These are phyloP conservation scores for Caenorhabditis imperialis DNA, from an alignment of 2,888 invertebrate species.

Conservation along the genomic window DNA sequence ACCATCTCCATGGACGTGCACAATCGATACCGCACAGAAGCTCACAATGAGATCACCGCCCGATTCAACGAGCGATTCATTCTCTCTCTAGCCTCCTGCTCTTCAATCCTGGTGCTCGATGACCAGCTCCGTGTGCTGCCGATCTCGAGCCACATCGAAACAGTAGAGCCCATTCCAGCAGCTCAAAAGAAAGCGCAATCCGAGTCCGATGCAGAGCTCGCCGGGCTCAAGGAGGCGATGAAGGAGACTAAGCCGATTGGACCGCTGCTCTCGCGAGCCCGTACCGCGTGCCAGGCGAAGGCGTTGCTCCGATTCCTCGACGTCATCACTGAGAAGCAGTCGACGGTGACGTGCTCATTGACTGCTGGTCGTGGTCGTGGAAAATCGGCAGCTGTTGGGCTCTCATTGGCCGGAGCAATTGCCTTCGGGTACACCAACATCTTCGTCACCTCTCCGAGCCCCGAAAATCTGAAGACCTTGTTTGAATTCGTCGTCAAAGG, in stretches of 20 bases:
- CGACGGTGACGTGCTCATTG: conserved; percentile 90
- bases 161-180: conserved; percentile 82
- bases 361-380: conserved; percentile 95
- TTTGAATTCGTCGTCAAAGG: conserved; percentile 97
- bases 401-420: conserved; percentile 85
- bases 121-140: conserved; percentile 93
- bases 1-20: conserved; percentile 99
- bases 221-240: conserved; percentile 87
- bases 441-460: conserved; percentile 97
- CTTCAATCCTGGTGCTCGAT: conserved; percentile 86
- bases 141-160: conserved; percentile 89
- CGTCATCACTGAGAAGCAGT: conserved; percentile 91
- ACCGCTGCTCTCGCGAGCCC: conserved; percentile 89
- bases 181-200: conserved; percentile 64
- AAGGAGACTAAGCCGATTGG: conserved; percentile 93
- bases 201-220: conserved; percentile 83
- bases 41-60: conserved; percentile 90
- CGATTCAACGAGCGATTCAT: conserved; percentile 97
- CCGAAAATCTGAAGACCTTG: conserved; percentile 96
- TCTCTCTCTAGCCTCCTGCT: conserved; percentile 89
- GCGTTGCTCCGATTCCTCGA: conserved; percentile 88
- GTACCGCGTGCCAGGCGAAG: conserved; percentile 82
- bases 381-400: conserved; percentile 93
- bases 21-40: conserved; percentile 92
- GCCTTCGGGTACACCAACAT: conserved; percentile 88